A percentile compares a stretch with the other conserved stretches of the same genome.
Conservation (phyloP, 2,888 invertebrate genomes). For the Dermolepida albohirtum region DNA sequence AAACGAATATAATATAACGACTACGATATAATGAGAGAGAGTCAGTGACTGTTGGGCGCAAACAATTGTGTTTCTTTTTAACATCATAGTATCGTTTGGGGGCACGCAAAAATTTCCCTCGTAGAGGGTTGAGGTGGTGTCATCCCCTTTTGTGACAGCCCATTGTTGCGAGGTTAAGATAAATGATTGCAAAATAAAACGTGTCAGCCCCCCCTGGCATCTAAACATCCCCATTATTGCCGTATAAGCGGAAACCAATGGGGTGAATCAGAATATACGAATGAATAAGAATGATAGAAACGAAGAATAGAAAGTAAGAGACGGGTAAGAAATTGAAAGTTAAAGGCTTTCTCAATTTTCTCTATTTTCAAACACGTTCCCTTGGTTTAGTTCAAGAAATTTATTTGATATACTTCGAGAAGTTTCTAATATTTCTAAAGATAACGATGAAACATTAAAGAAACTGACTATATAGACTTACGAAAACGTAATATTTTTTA, state of each 20-base stretch:
- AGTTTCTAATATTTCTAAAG: too few species aligned
- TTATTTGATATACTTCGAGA: too few species aligned
- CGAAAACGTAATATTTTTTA: too few species aligned
- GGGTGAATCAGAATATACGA: slow-evolving; percentile 57
- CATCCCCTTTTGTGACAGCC: slow-evolving; percentile 64
- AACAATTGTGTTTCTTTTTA: slow-evolving; percentile 24
- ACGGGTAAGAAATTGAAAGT: neutral
- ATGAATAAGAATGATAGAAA: slow-evolving; percentile 24
- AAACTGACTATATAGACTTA: too few species aligned
- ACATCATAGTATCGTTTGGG: neutral
- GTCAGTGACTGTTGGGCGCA: slow-evolving; percentile 6
- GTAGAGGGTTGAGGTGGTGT: slow-evolving; percentile 52
- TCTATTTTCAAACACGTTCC: neutral
- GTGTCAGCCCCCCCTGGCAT: slow-evolving; percentile 54
- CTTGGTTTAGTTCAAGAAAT: neutral
- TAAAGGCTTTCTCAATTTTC: slow-evolving; percentile 3
- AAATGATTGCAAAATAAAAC: slow-evolving; percentile 66
- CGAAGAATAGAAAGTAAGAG: slow-evolving; percentile 13
- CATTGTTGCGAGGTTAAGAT: slow-evolving; percentile 65
- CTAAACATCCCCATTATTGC: slow-evolving; percentile 59
- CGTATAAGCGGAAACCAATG: slow-evolving; percentile 60
- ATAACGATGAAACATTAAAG: too few species aligned
- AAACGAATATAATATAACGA: slow-evolving; percentile 27
- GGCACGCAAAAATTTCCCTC: slow-evolving; percentile 28
- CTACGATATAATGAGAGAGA: slow-evolving; percentile 5